Evolutionary conservation across 2,797 vertebrate species (phyloP).

Genomic region (Enteromius viviparus): DNA sequence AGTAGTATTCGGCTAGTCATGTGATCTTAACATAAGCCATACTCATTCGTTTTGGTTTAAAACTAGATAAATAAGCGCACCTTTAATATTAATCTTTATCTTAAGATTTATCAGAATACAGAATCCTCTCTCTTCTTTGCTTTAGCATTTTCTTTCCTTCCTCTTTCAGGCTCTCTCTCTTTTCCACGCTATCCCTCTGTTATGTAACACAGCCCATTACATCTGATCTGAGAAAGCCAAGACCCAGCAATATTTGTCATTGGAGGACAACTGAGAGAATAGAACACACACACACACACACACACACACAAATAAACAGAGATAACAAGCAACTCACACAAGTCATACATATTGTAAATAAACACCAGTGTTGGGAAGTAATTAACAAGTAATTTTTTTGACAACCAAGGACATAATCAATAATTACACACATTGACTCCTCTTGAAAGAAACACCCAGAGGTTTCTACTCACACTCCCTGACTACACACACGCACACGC

Average conservation of each 20-base stretch:
- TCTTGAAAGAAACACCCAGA: conserved; percentile 6
- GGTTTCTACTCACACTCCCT: not conserved
- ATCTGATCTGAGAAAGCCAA: conserved; percentile 42
- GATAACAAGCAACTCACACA: conserved; percentile 20
- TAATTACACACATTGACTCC: not conserved
- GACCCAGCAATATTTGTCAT: conserved; percentile 34
- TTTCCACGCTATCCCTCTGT: not conserved
- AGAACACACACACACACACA: conserved; percentile 9
- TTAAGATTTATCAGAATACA: not conserved
- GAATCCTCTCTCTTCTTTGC: not conserved
- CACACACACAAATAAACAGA: conserved; percentile 12
- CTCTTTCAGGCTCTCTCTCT: not conserved
- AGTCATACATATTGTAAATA: not conserved
- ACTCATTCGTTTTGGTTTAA: not conserved
- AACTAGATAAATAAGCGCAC: not conserved
- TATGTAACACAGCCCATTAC: conserved; percentile 61
- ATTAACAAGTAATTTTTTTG: not conserved
- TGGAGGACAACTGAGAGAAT: conserved; percentile 31
- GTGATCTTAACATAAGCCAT: not conserved
- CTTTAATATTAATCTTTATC: not conserved
- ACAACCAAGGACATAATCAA: not conserved
- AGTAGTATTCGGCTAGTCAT: not conserved
- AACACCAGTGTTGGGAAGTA: not conserved
- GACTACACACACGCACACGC: not conserved
- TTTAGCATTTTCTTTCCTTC: not conserved